A percentile compares a stretch with the other conserved stretches of the same genome.
These are phyloP conservation scores for Megaceryle maxima DNA, from an alignment of 2,113 vertebrate species.

Conservation along the genomic window DNA sequence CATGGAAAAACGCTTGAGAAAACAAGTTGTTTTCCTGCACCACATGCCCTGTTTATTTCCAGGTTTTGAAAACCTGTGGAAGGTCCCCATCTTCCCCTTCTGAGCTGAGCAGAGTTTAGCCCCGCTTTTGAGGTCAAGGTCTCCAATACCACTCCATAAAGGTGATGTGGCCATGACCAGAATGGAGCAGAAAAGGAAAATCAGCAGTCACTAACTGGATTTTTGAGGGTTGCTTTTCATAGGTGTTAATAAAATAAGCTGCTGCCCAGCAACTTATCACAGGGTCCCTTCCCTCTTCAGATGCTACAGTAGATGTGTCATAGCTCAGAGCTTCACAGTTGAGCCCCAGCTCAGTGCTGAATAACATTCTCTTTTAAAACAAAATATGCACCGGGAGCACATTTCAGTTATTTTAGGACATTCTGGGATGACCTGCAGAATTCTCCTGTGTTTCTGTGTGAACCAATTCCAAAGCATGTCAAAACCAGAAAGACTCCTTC, in stretches of 20 bases:
- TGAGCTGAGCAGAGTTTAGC: not conserved
- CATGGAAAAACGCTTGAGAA: not conserved
- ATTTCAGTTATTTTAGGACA: not conserved
- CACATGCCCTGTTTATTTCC: fast-evolving
- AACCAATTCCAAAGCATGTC: not conserved
- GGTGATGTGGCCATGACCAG: not conserved
- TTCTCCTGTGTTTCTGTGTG: not conserved
- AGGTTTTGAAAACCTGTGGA: not conserved
- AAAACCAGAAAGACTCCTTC: not conserved
- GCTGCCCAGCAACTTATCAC: not conserved
- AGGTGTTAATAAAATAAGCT: not conserved
- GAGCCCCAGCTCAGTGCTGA: not conserved
- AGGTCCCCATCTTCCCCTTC: not conserved
- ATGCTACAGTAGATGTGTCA: not conserved
- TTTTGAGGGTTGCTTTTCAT: not conserved
- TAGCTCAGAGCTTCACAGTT: not conserved
- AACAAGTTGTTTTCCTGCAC: not conserved
- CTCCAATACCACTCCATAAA: not conserved
- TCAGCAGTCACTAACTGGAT: no score
- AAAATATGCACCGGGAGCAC: not conserved
- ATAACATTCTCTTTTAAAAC: not conserved
- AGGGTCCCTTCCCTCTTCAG: not conserved
- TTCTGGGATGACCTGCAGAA: not conserved
- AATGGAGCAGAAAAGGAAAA: not conserved
- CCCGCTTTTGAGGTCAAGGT: not conserved